phyloP scores from a whole-genome alignment of 2,797 vertebrate genomes.

The Phyllotis vaccarum region DNA sequence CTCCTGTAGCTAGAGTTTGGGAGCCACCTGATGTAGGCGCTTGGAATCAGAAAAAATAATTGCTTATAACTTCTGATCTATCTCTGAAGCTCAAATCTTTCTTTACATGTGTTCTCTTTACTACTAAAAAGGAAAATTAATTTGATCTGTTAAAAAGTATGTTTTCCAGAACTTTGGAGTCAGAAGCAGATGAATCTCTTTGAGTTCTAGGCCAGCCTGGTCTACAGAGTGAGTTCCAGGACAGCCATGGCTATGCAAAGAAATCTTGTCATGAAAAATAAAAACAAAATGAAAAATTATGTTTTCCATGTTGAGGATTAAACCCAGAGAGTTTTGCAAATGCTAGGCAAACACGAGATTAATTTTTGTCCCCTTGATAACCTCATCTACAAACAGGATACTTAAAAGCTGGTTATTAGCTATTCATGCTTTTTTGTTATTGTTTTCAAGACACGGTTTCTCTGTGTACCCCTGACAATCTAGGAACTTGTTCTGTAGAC shows the following conservation, averaged over 20 bases:
- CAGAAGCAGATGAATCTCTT: no score
- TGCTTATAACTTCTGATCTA: not conserved
- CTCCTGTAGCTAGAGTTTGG: not conserved
- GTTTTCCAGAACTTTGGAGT: not conserved
- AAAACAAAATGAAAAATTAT: no score
- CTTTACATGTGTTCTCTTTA: constrained; percentile 27
- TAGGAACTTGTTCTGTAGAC: not conserved
- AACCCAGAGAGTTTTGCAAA: not conserved
- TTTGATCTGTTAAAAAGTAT: not conserved
- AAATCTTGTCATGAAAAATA: no score
- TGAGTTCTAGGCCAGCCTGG: no score
- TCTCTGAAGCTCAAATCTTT: not conserved
- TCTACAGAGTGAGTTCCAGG: no score
- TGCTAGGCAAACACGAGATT: not conserved
- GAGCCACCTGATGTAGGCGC: not conserved
- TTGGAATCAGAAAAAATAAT: not conserved
- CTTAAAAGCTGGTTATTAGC: constrained; percentile 44
- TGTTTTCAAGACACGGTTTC: not conserved
- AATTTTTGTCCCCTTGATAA: constrained; percentile 13
- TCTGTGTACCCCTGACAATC: not conserved
- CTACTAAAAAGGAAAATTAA: not conserved
- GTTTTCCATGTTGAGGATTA: not conserved
- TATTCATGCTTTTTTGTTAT: not conserved
- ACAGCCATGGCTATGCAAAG: no score
- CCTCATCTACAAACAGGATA: not conserved